phyloP scores from a whole-genome alignment of 2,113 vertebrate species.

The Tylochromis polylepis region DNA sequence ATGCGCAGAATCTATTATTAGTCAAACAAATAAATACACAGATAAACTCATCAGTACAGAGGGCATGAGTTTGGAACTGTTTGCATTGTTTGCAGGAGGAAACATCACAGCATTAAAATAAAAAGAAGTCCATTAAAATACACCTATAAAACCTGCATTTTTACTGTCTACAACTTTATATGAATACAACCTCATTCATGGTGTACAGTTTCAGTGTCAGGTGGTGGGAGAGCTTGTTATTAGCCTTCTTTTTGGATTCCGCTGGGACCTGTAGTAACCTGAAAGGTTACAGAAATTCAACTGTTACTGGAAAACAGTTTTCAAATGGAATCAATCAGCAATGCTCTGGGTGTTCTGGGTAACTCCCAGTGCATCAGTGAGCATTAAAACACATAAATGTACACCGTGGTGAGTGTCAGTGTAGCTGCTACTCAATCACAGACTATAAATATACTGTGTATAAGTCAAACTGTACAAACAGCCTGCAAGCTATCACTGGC shows the following conservation, averaged over 20 bases:
- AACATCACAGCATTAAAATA: background rate
- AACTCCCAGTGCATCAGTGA: background rate
- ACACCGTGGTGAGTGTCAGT: background rate
- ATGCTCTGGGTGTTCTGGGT: background rate
- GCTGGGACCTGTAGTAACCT: background rate
- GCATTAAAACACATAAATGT: background rate
- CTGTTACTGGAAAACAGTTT: background rate
- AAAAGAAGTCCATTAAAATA: background rate
- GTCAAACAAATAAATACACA: conserved; percentile 16
- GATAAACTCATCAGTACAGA: conserved; percentile 1
- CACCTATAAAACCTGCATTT: background rate
- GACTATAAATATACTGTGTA: background rate
- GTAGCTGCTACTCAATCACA: background rate
- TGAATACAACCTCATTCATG: background rate
- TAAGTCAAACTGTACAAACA: background rate
- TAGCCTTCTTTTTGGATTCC: background rate
- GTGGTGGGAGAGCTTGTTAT: background rate
- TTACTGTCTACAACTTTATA: background rate
- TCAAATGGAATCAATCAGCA: background rate
- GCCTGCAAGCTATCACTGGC: background rate
- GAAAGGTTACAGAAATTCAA: background rate
- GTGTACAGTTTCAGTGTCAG: background rate
- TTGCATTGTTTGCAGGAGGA: background rate
- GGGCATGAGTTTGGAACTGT: conserved; percentile 14
- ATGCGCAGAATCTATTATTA: background rate